These are phyloP conservation scores for Ametastegia equiseti DNA, from an alignment of 2,888 invertebrate species.

Conservation along the genomic window DNA sequence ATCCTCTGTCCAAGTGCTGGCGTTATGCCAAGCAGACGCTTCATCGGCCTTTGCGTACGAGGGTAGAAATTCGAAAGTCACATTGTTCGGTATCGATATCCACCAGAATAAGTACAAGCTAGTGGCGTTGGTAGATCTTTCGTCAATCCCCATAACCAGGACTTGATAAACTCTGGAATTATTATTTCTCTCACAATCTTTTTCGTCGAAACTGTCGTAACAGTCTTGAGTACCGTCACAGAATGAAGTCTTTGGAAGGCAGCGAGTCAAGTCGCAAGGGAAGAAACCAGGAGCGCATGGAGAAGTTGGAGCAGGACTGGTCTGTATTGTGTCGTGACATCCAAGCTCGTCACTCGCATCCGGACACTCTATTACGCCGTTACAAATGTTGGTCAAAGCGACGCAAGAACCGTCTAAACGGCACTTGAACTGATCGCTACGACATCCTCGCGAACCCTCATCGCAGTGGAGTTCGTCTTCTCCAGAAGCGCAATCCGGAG, in stretches of 20 bases:
- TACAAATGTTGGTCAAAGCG: slow-evolving; percentile 76
- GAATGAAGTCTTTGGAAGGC: slow-evolving; percentile 79
- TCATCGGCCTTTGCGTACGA: slow-evolving; percentile 79
- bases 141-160: slow-evolving; percentile 82
- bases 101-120: slow-evolving; percentile 83
- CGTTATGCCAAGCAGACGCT: slow-evolving; percentile 80
- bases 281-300: slow-evolving; percentile 79
- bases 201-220: slow-evolving; percentile 86
- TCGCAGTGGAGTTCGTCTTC: slow-evolving; percentile 82
- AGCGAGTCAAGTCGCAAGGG: slow-evolving; percentile 80
- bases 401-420: slow-evolving; percentile 82
- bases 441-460: slow-evolving; percentile 72
- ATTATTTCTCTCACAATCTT: slow-evolving; percentile 79
- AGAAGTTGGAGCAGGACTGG: slow-evolving; percentile 73
- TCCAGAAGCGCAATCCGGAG: slow-evolving; percentile 78
- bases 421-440: slow-evolving; percentile 79
- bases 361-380: slow-evolving; percentile 78
- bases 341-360: slow-evolving; percentile 79
- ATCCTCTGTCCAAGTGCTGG: slow-evolving; percentile 81
- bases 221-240: slow-evolving; percentile 87
- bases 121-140: slow-evolving; percentile 80
- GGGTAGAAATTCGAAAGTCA: slow-evolving; percentile 82
- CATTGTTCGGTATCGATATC: slow-evolving; percentile 75
- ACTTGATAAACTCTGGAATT: slow-evolving; percentile 77
- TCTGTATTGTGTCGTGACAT: slow-evolving; percentile 68